These are phyloP conservation scores for Ifrita kowaldi DNA, from an alignment of 2,113 vertebrate genomes.

Conservation along the genomic window DNA sequence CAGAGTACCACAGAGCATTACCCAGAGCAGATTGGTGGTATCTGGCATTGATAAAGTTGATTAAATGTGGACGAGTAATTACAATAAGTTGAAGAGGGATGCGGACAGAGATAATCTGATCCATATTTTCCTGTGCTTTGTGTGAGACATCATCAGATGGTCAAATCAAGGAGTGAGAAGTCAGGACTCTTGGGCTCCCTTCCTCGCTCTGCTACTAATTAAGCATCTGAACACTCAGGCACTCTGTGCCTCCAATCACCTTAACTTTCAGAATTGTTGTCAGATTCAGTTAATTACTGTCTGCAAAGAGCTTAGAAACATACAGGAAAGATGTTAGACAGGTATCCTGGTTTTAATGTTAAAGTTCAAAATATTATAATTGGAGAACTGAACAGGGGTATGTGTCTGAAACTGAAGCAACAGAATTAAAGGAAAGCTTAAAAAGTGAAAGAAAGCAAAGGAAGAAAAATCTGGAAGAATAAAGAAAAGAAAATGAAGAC, in stretches of 20 bases:
- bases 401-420: background rate
- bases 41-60: background rate
- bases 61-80: background rate
- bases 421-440: background rate
- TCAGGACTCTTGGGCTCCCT: background rate
- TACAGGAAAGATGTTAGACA: background rate
- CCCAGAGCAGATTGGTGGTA: background rate
- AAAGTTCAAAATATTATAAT: slow-evolving; percentile 30
- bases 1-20: background rate
- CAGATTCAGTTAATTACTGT: slow-evolving; percentile 31
- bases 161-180: background rate
- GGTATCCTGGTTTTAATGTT: background rate
- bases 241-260: background rate
- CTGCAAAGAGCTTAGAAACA: background rate
- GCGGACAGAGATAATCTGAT: background rate
- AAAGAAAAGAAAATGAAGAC: slow-evolving; percentile 1
- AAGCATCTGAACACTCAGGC: background rate
- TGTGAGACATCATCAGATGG: background rate
- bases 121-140: background rate
- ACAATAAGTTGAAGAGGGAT: background rate
- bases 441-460: background rate
- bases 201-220: background rate
- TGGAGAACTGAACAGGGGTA: background rate
- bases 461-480: background rate
- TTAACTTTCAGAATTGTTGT: background rate